Conservation (phyloP, 2,113 vertebrate species). For the Numida meleagris region DNA sequence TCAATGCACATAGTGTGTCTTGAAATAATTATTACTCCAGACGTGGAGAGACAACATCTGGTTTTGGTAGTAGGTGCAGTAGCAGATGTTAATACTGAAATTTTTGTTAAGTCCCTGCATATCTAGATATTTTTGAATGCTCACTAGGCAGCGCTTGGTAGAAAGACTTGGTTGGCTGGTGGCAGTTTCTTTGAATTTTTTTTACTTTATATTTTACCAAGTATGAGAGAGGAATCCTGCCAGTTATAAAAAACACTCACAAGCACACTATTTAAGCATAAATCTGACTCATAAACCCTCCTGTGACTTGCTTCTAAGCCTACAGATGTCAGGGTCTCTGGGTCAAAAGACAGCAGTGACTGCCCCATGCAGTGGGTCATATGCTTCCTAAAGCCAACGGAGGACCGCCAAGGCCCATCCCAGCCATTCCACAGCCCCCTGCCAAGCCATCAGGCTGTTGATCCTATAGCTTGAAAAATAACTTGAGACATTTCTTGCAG, state of each 20-base stretch:
- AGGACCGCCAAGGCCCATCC: not conserved
- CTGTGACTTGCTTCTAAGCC: not conserved
- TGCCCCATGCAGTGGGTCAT: constrained; percentile 39
- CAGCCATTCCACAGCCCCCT: not conserved
- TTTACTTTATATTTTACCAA: not conserved
- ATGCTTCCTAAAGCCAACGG: not conserved
- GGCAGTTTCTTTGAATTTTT: not conserved
- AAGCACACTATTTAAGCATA: not conserved
- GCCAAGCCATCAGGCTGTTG: not conserved
- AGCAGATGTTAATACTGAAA: not conserved
- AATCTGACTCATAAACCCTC: constrained; percentile 23
- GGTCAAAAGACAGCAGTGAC: not conserved
- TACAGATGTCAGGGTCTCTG: constrained; percentile 38
- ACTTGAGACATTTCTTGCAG: not conserved
- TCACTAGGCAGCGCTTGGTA: not conserved
- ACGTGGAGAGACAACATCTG: not conserved
- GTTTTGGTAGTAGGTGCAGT: not conserved
- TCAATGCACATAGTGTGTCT: rapidly evolving
- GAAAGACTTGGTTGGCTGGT: not conserved
- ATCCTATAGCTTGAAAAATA: constrained; percentile 22
- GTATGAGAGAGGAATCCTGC: not conserved
- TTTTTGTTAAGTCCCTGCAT: not conserved
- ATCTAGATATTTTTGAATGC: not conserved
- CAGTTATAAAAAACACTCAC: not conserved
- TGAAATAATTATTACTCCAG: not conserved